Evolutionary conservation across 2,113 vertebrate genomes (phyloP), one percentile per base, ranked within the genome.

Genomic region (Petromus typicus): DNA sequence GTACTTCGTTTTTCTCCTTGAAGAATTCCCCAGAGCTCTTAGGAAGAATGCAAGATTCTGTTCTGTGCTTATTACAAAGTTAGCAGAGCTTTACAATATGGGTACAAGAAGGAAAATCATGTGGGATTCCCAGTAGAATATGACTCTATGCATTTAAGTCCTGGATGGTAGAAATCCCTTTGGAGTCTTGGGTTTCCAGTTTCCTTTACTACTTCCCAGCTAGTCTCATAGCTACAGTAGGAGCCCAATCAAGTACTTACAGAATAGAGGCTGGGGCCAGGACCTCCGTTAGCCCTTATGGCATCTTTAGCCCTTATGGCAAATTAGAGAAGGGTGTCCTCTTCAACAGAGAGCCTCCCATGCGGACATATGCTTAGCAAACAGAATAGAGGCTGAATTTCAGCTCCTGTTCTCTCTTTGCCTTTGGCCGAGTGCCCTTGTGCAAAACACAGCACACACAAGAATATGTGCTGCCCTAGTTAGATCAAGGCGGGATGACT

Each of bases 1-100:
- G 73, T 75, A 59, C 37, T 88, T 95, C 48, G 25, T 61, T 76
- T 93, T 95, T 95, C 87, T 80, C 3, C 85, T 93, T 91, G 51
- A 91, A 61, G 67, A 66, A 85, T 90, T 85, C 69, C 37, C 80
- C 14, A 27, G 59, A 84, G 32, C 18, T 86, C 43, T 81, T 69
- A 48, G 4, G 56, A 23, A 81, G 86, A 66, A 45, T 76, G 20
- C 18, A 64, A 48, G 61, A 91, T 51, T 84, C 61, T 76, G 17
- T 16, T 93, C 83, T 93, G 3, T 89, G 66, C 61, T 61, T 92
- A 45, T 32, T n/a, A 17, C 66, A 88, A 80, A 85, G 66, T 89
- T 80, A 89, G 10, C 61, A 89, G 75, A 71, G 79, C 61, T 96
- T 94, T 90, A 79, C 27, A 92, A 2, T 73, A 45, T 56, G 20